Evolutionary conservation across 1,140 invertebrate species (phyloP), one percentile per base, ranked within the genome.

Genomic region (Bombus waltoni): DNA sequence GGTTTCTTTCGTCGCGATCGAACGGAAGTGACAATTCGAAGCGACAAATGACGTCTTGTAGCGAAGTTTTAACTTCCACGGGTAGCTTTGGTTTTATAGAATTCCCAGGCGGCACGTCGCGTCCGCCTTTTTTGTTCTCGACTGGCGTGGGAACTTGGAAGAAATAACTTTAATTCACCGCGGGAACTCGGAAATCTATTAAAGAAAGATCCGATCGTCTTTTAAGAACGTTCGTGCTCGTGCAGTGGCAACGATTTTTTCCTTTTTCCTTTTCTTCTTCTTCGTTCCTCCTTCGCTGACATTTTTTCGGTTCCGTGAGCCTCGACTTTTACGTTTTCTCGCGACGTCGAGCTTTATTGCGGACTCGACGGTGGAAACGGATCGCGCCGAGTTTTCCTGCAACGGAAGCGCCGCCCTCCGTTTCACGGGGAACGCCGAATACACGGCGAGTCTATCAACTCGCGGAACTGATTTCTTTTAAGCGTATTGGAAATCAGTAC

Each of bases 211-310:
- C 74, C 70, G 82, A 83, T 83, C 82, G 82, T 78, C 65, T 70
- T 78, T 68, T n/a, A 68, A 75, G 73, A 83, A 70, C 74, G 44
- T 89, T 82, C 75, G 88, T 85, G 73, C 83, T 85, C 71, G 71
- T 28, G 32, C 18, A n/a, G 59, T 62, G 59, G 53, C 73, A 75
- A 77, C 65, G 73, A 74, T 88, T 80, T 77, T 35, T 78, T 57
- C 40, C n/a, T 18, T 6, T 77, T 57, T 66, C 3, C 32, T 44
- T 59, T 75, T 59, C 35, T 47, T 44, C 73, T 22, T 10, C 13
- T 3, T 28, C 25, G 59, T n/a, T 13, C 10, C 25, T 22, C 6
- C 25, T n/a, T n/a, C 32, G n/a, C 10, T 25, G 22, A 25, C 57
- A n/a, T 22, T 40, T 2, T 42, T 35, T 42, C 47, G 68, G n/a